Conservation (phyloP, 2,888 invertebrate species). For the Drosophila hamatofila region DNA sequence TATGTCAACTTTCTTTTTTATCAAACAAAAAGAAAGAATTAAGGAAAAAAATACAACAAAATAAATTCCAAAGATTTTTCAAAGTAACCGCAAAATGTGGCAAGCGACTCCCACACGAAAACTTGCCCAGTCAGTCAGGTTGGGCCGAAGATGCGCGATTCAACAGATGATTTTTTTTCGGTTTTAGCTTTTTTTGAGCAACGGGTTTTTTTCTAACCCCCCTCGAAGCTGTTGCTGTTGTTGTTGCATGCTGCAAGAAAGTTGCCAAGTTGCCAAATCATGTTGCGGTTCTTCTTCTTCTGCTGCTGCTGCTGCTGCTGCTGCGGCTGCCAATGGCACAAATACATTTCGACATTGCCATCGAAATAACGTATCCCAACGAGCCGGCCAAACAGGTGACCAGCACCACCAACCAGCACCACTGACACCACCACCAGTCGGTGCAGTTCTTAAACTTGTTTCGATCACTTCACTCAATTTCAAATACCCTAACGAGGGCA, state of each 20-base stretch:
- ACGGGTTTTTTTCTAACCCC: constrained; percentile 57
- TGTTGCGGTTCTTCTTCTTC: constrained; percentile 60
- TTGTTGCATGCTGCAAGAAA: constrained; percentile 59
- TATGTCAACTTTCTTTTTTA: constrained; percentile 81
- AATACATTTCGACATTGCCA: constrained; percentile 60
- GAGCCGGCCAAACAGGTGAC: constrained; percentile 74
- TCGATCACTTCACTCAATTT: constrained; percentile 53
- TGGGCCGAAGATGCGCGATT: constrained; percentile 50
- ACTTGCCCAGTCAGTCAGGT: constrained; percentile 76
- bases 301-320: constrained; percentile 39
- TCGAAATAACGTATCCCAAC: constrained; percentile 56
- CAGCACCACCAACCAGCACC: constrained; percentile 40
- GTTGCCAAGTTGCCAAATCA: constrained; percentile 76
- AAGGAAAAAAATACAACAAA: constrained; percentile 32
- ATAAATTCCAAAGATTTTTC: constrained; percentile 72
- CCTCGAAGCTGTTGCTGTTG: no score
- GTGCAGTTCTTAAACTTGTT: constrained; percentile 76
- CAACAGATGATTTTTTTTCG: constrained; percentile 70
- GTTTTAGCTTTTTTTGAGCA: constrained; percentile 25
- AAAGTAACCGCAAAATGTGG: constrained; percentile 75
- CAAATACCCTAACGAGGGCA: constrained; percentile 39
- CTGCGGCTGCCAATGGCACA: constrained; percentile 30
- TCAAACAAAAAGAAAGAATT: constrained; percentile 76
- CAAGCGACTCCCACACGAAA: constrained; percentile 71
- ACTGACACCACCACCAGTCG: constrained; percentile 46